Percentiles rank a stretch among this genome's conserved stretches.
These are phyloP conservation scores for Drosophila neocordata DNA, from an alignment of 1,140 invertebrate species.

Conservation along the genomic window DNA sequence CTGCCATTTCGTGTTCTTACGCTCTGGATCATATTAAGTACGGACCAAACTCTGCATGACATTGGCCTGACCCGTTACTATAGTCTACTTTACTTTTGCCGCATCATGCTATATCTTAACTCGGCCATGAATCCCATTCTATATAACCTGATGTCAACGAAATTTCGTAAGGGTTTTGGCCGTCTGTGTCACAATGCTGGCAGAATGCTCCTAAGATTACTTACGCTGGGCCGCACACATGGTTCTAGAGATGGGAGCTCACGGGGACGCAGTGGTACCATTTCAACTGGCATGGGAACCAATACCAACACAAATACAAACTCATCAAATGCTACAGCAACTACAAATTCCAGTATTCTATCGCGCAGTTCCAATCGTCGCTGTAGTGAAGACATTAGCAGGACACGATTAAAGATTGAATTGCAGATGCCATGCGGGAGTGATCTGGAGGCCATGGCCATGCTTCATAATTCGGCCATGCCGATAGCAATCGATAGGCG, in stretches of 20 bases:
- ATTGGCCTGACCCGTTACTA: constrained; percentile 92
- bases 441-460: constrained; percentile 73
- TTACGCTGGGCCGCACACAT: constrained; percentile 50
- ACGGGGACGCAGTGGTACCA: constrained; percentile 55
- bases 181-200: constrained; percentile 84
- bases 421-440: constrained; percentile 69
- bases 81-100: constrained; percentile 92
- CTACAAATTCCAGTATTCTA: constrained; percentile 72
- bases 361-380: constrained; percentile 76
- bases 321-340: constrained; percentile 59
- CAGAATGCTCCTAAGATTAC: constrained; percentile 56
- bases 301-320: constrained; percentile 65
- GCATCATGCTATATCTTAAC: constrained; percentile 94
- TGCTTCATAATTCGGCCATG: constrained; percentile 59
- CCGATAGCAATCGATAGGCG: constrained; percentile 26
- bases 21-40: constrained; percentile 91
- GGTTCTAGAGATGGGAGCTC: constrained; percentile 17
- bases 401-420: constrained; percentile 72
- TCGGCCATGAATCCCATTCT: constrained; percentile 95
- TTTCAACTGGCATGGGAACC: constrained; percentile 55
- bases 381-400: constrained; percentile 67
- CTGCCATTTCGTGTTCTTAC: constrained; percentile 93
- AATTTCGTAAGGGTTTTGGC: constrained; percentile 92
- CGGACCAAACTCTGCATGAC: constrained; percentile 85
- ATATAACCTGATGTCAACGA: constrained; percentile 95